Conservation (phyloP, 2,797 vertebrate species). For the Ctenopoma multispine region DNA sequence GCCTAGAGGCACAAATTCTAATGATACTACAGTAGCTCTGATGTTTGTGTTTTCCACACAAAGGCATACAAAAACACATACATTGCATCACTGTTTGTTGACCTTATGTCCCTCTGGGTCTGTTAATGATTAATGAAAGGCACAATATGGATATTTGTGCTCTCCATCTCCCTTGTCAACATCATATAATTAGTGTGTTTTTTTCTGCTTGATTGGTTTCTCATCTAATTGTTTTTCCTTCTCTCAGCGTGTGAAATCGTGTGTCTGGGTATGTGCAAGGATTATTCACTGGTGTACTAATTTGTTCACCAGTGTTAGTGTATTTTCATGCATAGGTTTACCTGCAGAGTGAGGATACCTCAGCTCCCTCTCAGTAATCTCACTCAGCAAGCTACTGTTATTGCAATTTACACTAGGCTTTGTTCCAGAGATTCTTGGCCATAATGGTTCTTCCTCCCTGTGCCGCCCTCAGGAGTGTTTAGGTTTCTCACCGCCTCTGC, state of each 20-base stretch:
- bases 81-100: conserved; percentile 53
- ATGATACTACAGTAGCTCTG: conserved; percentile 28
- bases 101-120: conserved; percentile 57
- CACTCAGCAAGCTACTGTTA: conserved; percentile 66
- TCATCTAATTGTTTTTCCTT: conserved; percentile 27
- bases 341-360: conserved; percentile 63
- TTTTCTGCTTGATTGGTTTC: conserved; percentile 43
- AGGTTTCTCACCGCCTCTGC: conserved; percentile 61
- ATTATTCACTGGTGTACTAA: not conserved
- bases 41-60: conserved; percentile 30
- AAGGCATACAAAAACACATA: conserved; percentile 33
- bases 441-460: conserved; percentile 44
- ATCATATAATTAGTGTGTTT: conserved; percentile 50
- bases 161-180: conserved; percentile 40
- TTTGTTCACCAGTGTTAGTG: conserved; percentile 23
- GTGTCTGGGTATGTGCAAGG: not conserved
- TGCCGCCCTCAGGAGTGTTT: conserved; percentile 39
- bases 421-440: conserved; percentile 58
- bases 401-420: conserved; percentile 74
- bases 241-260: not conserved
- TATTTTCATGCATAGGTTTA: conserved; percentile 23
- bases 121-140: conserved; percentile 64
- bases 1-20: conserved; percentile 51
- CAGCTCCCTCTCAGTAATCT: conserved; percentile 65
- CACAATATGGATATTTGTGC: conserved; percentile 47